Conservation (phyloP, 2,888 invertebrate genomes). For the Tinea trinotella region DNA sequence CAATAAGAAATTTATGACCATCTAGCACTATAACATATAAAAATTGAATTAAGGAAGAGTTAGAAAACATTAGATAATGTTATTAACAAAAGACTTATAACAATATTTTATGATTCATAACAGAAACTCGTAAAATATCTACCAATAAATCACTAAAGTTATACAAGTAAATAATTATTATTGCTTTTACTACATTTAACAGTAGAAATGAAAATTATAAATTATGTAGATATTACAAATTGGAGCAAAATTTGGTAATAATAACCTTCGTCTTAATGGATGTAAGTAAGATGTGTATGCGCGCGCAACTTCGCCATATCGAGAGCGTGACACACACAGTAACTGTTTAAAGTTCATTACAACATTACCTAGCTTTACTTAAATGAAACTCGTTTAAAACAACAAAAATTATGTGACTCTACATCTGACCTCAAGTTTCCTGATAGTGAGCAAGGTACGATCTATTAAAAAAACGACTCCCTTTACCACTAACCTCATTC, state of each 20-base stretch:
- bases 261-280: constrained; percentile 14
- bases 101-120: background rate
- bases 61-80: too few species aligned
- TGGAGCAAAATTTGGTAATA: background rate
- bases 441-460: too few species aligned
- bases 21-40: too few species aligned
- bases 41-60: too few species aligned
- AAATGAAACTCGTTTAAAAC: background rate
- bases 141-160: background rate
- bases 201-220: background rate
- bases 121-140: background rate
- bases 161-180: background rate
- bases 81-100: background rate
- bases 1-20: too few species aligned
- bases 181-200: too few species aligned
- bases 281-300: background rate
- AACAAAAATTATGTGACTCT: too few species aligned
- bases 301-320: constrained; percentile 11
- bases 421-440: too few species aligned
- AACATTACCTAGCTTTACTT: background rate
- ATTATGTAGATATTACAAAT: background rate
- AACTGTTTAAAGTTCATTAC: constrained; percentile 8
- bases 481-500: too few species aligned
- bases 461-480: too few species aligned
- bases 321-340: constrained; percentile 12